phyloP scores from a whole-genome alignment of 2,888 invertebrate species.

The Tanypteryx hageni region DNA sequence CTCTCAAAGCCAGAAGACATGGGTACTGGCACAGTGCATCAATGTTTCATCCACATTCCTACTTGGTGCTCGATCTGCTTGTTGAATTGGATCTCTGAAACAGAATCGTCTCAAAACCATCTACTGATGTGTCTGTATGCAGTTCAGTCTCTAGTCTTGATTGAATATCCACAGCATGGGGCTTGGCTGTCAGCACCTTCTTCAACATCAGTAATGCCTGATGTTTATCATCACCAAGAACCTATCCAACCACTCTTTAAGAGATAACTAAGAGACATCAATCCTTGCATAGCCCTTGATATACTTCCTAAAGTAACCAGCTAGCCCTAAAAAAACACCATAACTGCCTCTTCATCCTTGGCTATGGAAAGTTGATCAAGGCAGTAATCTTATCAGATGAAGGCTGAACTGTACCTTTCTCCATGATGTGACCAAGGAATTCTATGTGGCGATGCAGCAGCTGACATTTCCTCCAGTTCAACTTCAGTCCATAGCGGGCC shows the following conservation, averaged over 20 bases:
- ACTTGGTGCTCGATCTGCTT: conserved; percentile 26
- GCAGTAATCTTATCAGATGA: background rate
- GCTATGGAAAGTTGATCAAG: background rate
- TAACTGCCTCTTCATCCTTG: background rate
- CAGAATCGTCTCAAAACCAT: too few species aligned
- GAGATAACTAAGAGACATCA: background rate
- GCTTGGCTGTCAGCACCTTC: background rate
- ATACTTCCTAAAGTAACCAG: background rate
- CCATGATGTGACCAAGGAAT: background rate
- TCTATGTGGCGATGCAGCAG: background rate
- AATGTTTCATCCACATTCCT: conserved; percentile 1
- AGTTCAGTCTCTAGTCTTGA: too few species aligned
- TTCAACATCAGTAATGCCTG: background rate
- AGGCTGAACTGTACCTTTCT: background rate
- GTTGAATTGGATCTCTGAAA: background rate
- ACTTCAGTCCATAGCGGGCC: too few species aligned
- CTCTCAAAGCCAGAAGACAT: background rate
- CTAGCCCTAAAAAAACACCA: background rate
- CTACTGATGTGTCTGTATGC: too few species aligned
- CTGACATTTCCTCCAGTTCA: background rate
- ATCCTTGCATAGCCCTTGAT: too few species aligned
- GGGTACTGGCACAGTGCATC: conserved; percentile 3
- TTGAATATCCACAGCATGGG: background rate
- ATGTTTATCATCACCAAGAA: background rate
- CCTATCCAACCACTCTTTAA: background rate